Percentiles rank a stretch among this genome's conserved stretches.
These are phyloP conservation scores for Aldabrachelys gigantea DNA, from an alignment of 2,113 vertebrate genomes.

Conservation along the genomic window DNA sequence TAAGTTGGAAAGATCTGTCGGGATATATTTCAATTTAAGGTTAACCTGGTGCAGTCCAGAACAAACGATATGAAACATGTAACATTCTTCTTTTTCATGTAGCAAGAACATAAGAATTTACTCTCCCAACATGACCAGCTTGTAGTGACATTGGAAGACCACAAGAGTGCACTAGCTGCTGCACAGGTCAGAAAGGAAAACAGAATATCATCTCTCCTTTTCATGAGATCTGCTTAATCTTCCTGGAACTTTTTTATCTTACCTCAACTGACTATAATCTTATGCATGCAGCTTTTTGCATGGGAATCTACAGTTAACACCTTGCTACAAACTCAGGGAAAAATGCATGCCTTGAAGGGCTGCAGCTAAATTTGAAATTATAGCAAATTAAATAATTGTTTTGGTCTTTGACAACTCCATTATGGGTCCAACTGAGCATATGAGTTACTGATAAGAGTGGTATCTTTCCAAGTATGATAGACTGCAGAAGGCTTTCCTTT, in stretches of 20 bases:
- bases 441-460: neutral
- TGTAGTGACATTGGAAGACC: constrained; percentile 94
- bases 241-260: neutral
- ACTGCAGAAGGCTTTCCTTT: neutral
- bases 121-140: constrained; percentile 90
- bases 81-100: constrained; percentile 78
- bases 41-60: neutral
- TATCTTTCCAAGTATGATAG: neutral
- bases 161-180: constrained; percentile 97
- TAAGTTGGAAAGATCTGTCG: neutral
- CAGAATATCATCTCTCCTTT: constrained; percentile 43
- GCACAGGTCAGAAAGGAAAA: constrained; percentile 89
- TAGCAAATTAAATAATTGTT: neutral
- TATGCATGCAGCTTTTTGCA: constrained; percentile 75
- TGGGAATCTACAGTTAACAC: neutral
- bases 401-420: neutral
- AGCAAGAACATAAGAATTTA: constrained; percentile 94
- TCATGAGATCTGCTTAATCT: neutral
- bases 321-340: neutral
- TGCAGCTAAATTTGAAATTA: constrained; percentile 7
- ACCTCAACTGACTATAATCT: constrained; percentile 1
- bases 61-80: constrained; percentile 44
- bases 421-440: neutral
- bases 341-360: constrained; percentile 67
- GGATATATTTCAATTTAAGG: neutral